These are phyloP conservation scores for Clarias macrocephalus DNA, from an alignment of 2,113 vertebrate species.

Conservation along the genomic window DNA sequence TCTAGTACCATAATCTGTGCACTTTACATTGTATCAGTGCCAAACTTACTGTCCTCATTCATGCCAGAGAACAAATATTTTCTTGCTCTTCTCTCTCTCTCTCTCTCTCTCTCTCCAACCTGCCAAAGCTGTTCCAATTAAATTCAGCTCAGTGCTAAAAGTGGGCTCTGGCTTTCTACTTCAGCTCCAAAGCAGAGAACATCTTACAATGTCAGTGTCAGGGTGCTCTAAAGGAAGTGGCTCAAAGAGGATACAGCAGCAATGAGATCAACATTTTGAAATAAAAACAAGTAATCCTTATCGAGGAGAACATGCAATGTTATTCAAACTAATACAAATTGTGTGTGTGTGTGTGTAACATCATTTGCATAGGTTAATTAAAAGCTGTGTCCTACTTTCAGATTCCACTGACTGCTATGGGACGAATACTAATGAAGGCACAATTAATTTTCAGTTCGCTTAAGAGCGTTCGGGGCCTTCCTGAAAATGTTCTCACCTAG, in stretches of 20 bases:
- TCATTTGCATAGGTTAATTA: slow-evolving; percentile 75
- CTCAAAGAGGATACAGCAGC: slow-evolving; percentile 37
- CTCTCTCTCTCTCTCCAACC: slow-evolving; percentile 36
- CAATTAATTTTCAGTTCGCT: slow-evolving; percentile 58
- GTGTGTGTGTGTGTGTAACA: slow-evolving; percentile 58
- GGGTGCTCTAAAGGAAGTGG: slow-evolving; percentile 36
- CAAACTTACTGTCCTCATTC: slow-evolving; percentile 11
- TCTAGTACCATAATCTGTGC: neutral
- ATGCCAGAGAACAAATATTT: slow-evolving; percentile 25
- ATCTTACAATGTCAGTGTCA: slow-evolving; percentile 50
- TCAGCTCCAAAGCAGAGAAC: slow-evolving; percentile 44
- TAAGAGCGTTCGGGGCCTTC: slow-evolving; percentile 56
- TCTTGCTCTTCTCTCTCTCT: slow-evolving; percentile 26
- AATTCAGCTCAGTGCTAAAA: slow-evolving; percentile 53
- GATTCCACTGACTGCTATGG: slow-evolving; percentile 61
- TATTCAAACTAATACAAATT: slow-evolving; percentile 65
- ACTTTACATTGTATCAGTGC: slow-evolving; percentile 19
- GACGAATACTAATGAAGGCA: slow-evolving; percentile 69
- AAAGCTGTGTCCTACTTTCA: slow-evolving; percentile 65
- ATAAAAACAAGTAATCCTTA: slow-evolving; percentile 56
- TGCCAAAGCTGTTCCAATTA: slow-evolving; percentile 49
- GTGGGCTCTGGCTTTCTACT: slow-evolving; percentile 34
- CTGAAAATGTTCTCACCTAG: slow-evolving; percentile 38
- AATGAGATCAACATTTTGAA: slow-evolving; percentile 42
- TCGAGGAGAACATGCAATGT: slow-evolving; percentile 54